phyloP scores from a whole-genome alignment of 2,888 invertebrate genomes.

The Megamerina dolium region DNA sequence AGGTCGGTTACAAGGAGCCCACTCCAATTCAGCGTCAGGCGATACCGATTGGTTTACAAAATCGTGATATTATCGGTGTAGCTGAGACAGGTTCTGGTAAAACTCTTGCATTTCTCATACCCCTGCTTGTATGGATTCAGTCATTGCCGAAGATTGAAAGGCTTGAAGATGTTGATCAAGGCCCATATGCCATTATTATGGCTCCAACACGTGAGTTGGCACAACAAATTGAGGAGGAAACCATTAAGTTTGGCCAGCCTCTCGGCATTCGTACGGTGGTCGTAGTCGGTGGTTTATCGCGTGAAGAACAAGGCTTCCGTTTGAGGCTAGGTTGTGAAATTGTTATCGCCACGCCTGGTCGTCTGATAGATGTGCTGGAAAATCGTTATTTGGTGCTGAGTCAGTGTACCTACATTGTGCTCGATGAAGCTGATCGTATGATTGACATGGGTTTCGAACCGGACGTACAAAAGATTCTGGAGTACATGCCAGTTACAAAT shows the following conservation, averaged over 20 bases:
- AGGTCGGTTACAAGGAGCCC: conserved; percentile 95
- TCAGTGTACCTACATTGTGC: conserved; percentile 96
- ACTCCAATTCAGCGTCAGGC: conserved; percentile 99
- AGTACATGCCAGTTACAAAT: conserved; percentile 97
- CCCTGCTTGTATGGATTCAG: conserved; percentile 95
- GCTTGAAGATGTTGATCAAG: conserved; percentile 84
- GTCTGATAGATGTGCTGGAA: conserved; percentile 96
- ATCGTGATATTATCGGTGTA: conserved; percentile 96
- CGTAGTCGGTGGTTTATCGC: conserved; percentile 94
- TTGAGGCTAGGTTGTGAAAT: conserved; percentile 97
- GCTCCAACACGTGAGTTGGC: conserved; percentile 99
- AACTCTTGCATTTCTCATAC: conserved; percentile 96
- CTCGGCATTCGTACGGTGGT: conserved; percentile 90
- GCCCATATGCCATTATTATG: conserved; percentile 97
- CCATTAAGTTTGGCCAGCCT: conserved; percentile 92
- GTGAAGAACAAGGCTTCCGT: conserved; percentile 98
- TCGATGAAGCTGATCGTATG: conserved; percentile 98
- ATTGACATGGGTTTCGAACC: conserved; percentile 99
- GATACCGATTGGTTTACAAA: conserved; percentile 94
- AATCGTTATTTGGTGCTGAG: conserved; percentile 94
- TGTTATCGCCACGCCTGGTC: conserved; percentile 98
- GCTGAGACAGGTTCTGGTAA: conserved; percentile 99
- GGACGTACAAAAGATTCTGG: conserved; percentile 94
- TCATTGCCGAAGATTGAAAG: conserved; percentile 93
- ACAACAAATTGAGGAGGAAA: conserved; percentile 99